Evolutionary conservation across 2,797 vertebrate species (phyloP).

Genomic region (Phaenicophaeus curvirostris): DNA sequence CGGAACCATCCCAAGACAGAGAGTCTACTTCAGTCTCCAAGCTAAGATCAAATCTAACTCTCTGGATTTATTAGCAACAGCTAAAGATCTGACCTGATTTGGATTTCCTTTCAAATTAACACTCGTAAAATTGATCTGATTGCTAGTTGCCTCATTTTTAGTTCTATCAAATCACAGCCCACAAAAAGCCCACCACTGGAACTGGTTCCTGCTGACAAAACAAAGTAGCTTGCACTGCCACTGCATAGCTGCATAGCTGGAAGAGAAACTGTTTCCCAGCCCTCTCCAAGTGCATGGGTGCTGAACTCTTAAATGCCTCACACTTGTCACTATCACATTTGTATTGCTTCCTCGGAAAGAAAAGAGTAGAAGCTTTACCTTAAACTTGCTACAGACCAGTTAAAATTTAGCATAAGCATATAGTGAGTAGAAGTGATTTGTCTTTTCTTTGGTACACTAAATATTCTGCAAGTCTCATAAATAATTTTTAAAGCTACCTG

Average conservation of each 20-base stretch:
- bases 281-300: neutral
- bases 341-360: neutral
- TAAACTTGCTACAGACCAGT: neutral
- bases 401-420: neutral
- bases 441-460: slow-evolving; percentile 48
- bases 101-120: neutral
- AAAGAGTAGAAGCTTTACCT: neutral
- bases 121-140: neutral
- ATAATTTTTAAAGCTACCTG: slow-evolving; percentile 42
- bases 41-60: neutral
- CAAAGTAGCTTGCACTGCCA: neutral
- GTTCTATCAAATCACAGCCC: neutral
- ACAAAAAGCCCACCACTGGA: neutral
- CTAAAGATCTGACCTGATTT: neutral
- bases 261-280: neutral
- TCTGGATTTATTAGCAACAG: neutral
- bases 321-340: neutral
- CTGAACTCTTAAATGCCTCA: rapidly evolving
- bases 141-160: neutral
- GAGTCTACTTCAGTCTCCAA: neutral
- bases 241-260: neutral
- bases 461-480: slow-evolving; percentile 42
- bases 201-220: neutral
- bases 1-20: neutral
- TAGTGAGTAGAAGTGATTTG: slow-evolving; percentile 39